A percentile compares a stretch with the other conserved stretches of the same genome.
Conservation (phyloP, 2,797 vertebrate species). For the Sebastes itinus region DNA sequence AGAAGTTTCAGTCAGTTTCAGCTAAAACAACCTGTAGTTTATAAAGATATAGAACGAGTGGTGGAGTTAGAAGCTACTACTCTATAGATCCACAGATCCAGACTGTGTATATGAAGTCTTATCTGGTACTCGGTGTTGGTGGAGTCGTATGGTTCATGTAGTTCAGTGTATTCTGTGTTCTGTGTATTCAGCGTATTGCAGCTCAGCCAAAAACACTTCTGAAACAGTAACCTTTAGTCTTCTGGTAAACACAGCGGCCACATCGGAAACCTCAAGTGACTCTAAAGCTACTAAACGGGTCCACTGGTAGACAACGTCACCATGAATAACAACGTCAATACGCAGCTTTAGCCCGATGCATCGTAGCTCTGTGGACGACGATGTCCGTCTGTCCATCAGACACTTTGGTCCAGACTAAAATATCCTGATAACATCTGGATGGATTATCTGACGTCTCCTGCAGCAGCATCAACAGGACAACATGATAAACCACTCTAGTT, state of each 20-base stretch:
- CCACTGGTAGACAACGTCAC: not conserved
- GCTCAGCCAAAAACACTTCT: slow-evolving; percentile 43
- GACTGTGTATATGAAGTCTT: not conserved
- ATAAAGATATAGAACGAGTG: not conserved
- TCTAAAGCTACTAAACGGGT: not conserved
- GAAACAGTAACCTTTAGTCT: slow-evolving; percentile 70
- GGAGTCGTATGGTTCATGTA: slow-evolving; percentile 5
- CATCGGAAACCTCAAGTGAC: slow-evolving; percentile 35
- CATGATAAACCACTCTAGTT: not conserved
- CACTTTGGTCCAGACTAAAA: not conserved
- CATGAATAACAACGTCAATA: not conserved
- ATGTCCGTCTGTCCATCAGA: not conserved
- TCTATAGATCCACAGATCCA: not conserved
- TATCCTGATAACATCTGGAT: not conserved
- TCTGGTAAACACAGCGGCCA: slow-evolving; percentile 53
- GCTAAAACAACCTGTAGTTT: not conserved
- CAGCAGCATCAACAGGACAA: not conserved
- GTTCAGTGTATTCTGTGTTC: slow-evolving; percentile 28
- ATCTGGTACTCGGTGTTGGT: not conserved
- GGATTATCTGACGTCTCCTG: not conserved
- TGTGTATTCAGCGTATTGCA: slow-evolving; percentile 33
- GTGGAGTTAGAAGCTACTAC: not conserved
- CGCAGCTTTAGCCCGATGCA: not conserved
- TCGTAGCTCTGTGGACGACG: not conserved
- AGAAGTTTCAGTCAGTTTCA: not conserved